Percentiles rank a stretch among this genome's conserved stretches.
Conservation (phyloP, 92 coral and sea anemone species). For the Paramuricea clavata region DNA sequence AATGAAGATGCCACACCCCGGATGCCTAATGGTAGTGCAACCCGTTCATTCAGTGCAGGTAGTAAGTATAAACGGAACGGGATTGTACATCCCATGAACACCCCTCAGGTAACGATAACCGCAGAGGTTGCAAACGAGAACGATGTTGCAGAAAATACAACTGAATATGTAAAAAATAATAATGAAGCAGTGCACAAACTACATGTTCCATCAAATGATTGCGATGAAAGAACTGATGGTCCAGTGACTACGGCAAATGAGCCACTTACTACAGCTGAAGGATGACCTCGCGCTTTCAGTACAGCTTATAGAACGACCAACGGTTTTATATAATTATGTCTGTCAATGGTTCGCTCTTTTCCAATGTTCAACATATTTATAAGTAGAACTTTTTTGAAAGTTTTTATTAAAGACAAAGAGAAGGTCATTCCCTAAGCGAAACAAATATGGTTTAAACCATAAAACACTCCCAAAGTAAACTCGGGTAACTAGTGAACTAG, state of each 20-base stretch:
- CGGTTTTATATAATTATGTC: too few species aligned
- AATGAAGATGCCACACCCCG: neutral
- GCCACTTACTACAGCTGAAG: neutral
- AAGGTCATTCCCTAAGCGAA: too few species aligned
- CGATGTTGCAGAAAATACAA: neutral
- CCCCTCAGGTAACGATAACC: conserved; percentile 34
- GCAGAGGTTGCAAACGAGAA: neutral
- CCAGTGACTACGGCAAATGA: neutral
- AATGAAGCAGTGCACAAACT: conserved; percentile 2
- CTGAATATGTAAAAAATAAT: neutral
- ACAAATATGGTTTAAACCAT: too few species aligned
- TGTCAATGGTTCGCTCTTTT: too few species aligned
- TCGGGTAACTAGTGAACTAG: too few species aligned
- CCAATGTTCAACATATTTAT: neutral
- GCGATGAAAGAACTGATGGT: neutral
- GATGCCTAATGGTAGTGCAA: neutral
- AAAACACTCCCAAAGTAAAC: too few species aligned
- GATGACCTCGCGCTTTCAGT: neutral
- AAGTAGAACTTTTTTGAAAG: neutral
- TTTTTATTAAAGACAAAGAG: neutral
- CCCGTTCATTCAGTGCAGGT: conserved; percentile 27
- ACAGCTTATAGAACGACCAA: neutral
- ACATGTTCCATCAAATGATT: neutral
- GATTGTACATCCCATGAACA: neutral
- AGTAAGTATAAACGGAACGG: conserved; percentile 22